These are phyloP conservation scores for Temnothorax longispinosus DNA, from an alignment of 1,140 invertebrate species.

Conservation along the genomic window DNA sequence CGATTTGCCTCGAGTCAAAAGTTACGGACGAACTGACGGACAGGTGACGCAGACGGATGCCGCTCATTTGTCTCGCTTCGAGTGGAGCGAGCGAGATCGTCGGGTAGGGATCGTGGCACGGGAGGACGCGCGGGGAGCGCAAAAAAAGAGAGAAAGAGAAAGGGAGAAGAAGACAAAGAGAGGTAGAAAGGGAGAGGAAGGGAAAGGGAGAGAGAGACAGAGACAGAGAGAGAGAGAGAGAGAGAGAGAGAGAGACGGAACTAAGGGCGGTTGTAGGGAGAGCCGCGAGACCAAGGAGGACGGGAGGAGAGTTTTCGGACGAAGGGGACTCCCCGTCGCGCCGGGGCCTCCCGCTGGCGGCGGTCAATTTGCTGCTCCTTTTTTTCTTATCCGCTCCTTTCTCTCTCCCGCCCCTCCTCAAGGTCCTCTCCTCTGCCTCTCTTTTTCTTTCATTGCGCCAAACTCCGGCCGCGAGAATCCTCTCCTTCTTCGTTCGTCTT, in stretches of 20 bases:
- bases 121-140: neutral
- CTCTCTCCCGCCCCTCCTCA: constrained; percentile 58
- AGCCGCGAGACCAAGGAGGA: constrained; percentile 71
- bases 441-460: constrained; percentile 73
- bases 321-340: constrained; percentile 79
- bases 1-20: constrained; percentile 78
- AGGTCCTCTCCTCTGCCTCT: constrained; percentile 55
- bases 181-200: constrained; percentile 4
- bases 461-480: constrained; percentile 64
- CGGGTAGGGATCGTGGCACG: constrained; percentile 54
- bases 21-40: constrained; percentile 83
- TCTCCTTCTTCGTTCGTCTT: constrained; percentile 46
- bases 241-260: constrained; percentile 30
- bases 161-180: constrained; percentile 19
- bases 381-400: constrained; percentile 71
- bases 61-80: constrained; percentile 85
- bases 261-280: constrained; percentile 20
- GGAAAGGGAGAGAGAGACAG: constrained; percentile 48
- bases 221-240: constrained; percentile 42
- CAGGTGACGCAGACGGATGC: constrained; percentile 86
- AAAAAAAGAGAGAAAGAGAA: constrained; percentile 45
- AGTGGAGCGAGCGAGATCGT: constrained; percentile 76
- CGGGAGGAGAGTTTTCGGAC: constrained; percentile 78
- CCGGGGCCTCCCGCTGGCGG: constrained; percentile 79
- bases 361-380: constrained; percentile 82